Evolutionary conservation across 2,888 invertebrate species (phyloP).

Genomic region (Dasypogon diadema): DNA sequence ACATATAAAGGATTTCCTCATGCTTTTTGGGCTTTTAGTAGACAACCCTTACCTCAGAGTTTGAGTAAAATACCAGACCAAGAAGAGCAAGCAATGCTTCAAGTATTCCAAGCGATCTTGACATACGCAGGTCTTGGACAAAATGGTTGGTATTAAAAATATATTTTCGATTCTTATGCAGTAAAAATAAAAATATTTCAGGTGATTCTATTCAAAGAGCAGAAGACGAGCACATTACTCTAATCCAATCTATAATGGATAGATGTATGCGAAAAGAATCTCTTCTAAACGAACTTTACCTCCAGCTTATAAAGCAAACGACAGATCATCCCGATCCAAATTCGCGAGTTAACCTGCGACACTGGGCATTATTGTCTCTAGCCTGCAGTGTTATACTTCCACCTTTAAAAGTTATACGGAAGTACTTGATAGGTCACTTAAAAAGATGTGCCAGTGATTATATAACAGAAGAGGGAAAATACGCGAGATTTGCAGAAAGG

Average conservation of each 20-base stretch:
- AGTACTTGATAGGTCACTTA: conserved; percentile 89
- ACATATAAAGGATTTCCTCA: conserved; percentile 89
- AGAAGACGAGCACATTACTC: conserved; percentile 88
- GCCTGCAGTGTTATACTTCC: conserved; percentile 88
- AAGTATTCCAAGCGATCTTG: conserved; percentile 89
- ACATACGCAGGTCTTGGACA: conserved; percentile 88
- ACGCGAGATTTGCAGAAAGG: conserved; percentile 92
- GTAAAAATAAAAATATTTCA: no score
- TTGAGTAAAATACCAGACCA: conserved; percentile 86
- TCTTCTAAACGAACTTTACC: conserved; percentile 88
- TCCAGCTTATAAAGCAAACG: conserved; percentile 94
- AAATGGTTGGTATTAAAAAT: conserved; percentile 70
- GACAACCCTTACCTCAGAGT: conserved; percentile 83
- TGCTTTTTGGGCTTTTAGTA: conserved; percentile 91
- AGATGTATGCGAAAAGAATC: conserved; percentile 91
- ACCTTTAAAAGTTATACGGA: conserved; percentile 85
- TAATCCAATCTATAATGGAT: conserved; percentile 91
- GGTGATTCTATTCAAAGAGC: conserved; percentile 77
- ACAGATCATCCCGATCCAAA: conserved; percentile 92
- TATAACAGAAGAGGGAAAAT: conserved; percentile 93
- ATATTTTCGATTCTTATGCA: no score
- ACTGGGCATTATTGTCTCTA: conserved; percentile 90
- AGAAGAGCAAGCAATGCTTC: conserved; percentile 87
- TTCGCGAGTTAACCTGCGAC: conserved; percentile 86
- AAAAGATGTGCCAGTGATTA: conserved; percentile 89